Conservation (phyloP, 30 jellyfish, hydroid and myxozoan species). For the Turritopsis rubra region DNA sequence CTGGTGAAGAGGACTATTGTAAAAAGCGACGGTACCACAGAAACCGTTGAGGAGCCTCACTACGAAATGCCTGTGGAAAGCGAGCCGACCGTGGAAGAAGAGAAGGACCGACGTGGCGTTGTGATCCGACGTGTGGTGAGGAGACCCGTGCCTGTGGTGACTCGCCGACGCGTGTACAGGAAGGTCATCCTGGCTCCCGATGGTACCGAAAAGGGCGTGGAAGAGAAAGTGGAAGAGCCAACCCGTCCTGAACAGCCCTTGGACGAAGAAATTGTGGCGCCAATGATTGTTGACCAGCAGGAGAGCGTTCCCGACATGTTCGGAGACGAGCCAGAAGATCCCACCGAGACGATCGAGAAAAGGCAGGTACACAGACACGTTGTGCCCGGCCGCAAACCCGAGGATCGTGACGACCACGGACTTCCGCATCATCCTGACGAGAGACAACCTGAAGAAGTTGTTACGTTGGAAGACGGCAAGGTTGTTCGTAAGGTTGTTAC, state of each 20-base stretch:
- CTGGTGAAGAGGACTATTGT: slow-evolving; percentile 43
- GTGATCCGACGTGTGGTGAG: slow-evolving; percentile 37
- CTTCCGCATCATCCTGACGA: slow-evolving; percentile 17
- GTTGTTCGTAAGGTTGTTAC: slow-evolving; percentile 41
- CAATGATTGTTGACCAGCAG: slow-evolving; percentile 11
- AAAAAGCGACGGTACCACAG: slow-evolving; percentile 34
- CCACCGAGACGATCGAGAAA: background rate
- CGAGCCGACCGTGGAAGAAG: slow-evolving; percentile 58
- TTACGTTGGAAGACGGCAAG: slow-evolving; percentile 17
- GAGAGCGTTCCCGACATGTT: slow-evolving; percentile 15
- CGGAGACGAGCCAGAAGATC: slow-evolving; percentile 17
- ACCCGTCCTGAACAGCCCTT: slow-evolving; percentile 13
- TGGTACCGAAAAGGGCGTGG: slow-evolving; percentile 51
- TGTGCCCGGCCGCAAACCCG: background rate
- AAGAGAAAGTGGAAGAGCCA: slow-evolving; percentile 48
- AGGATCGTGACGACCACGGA: too few species aligned
- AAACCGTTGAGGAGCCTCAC: slow-evolving; percentile 55
- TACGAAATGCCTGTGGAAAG: slow-evolving; percentile 63
- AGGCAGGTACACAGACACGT: slow-evolving; percentile 10
- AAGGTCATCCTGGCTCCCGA: slow-evolving; percentile 41
- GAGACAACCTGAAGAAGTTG: slow-evolving; percentile 27
- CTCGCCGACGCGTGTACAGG: slow-evolving; percentile 57
- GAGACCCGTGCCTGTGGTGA: slow-evolving; percentile 43
- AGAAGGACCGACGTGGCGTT: slow-evolving; percentile 46
- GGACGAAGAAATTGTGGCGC: slow-evolving; percentile 23